Percentiles rank a stretch among this genome's conserved stretches.
Evolutionary conservation across 2,797 vertebrate species (phyloP).

Genomic region (Artibeus jamaicensis): DNA sequence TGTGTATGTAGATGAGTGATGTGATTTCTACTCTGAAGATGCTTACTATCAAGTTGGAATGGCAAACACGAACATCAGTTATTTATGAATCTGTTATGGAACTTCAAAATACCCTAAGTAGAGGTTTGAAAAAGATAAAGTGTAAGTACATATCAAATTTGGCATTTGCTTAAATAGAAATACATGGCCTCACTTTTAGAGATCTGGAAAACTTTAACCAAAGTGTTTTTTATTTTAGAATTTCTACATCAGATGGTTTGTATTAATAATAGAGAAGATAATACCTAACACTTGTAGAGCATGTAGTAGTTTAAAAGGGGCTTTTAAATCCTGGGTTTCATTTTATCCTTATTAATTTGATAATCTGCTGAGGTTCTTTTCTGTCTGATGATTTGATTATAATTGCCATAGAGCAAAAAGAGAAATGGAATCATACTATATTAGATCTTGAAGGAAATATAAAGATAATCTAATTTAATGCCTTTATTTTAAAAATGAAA

Average conservation of each 20-base stretch:
- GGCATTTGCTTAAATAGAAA: conserved; percentile 29
- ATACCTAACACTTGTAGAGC: conserved; percentile 25
- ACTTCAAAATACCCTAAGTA: neutral
- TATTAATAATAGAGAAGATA: conserved; percentile 56
- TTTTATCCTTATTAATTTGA: conserved; percentile 63
- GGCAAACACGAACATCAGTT: neutral
- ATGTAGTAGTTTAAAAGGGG: conserved; percentile 33
- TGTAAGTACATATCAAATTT: neutral
- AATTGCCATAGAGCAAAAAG: conserved; percentile 39
- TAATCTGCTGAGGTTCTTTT: conserved; percentile 54
- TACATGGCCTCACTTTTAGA: neutral
- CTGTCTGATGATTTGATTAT: conserved; percentile 54
- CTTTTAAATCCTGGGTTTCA: conserved; percentile 51
- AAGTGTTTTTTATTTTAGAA: conserved; percentile 54
- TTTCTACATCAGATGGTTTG: neutral
- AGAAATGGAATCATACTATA: conserved; percentile 52
- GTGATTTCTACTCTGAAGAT: neutral
- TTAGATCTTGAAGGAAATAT: conserved; percentile 55
- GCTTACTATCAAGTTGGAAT: neutral
- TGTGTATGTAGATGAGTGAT: neutral
- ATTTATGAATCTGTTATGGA: neutral
- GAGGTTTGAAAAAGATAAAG: conserved; percentile 29
- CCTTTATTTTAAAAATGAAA: conserved; percentile 69
- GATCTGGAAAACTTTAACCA: conserved; percentile 8
- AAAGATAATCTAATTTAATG: conserved; percentile 59